Conservation (phyloP, 2,113 vertebrate species). For the Laticauda laticaudata region DNA sequence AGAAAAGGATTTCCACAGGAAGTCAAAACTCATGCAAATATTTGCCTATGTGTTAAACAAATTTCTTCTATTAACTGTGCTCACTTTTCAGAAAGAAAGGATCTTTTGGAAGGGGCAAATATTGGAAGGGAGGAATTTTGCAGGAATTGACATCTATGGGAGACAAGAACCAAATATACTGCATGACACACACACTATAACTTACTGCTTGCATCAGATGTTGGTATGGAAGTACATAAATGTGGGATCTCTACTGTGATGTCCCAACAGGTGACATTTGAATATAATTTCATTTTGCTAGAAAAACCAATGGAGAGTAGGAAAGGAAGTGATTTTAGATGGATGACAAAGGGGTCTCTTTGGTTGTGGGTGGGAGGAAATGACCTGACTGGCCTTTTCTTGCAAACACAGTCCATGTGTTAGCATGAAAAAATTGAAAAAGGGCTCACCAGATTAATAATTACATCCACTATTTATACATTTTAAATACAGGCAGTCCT, state of each 20-base stretch:
- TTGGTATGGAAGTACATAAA: background rate
- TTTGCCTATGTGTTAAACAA: background rate
- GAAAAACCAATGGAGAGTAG: background rate
- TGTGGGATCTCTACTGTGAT: background rate
- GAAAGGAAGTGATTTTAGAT: background rate
- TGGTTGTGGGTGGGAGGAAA: background rate
- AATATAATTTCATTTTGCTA: background rate
- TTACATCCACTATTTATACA: background rate
- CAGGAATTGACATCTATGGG: background rate
- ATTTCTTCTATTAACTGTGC: background rate
- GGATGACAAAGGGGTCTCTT: background rate
- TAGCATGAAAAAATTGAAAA: background rate
- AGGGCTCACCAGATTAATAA: background rate
- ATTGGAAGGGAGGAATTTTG: background rate
- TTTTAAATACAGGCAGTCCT: background rate
- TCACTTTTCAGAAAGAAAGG: background rate
- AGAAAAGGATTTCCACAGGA: background rate
- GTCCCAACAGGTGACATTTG: background rate
- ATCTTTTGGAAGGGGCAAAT: background rate
- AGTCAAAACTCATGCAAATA: background rate
- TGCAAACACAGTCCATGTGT: background rate
- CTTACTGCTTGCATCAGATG: background rate
- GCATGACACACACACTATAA: background rate
- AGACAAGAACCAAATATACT: background rate
- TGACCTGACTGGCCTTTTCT: background rate